Percentiles rank a stretch among this genome's conserved stretches.
phyloP scores from a whole-genome alignment of 2,888 invertebrate species.

The Hesperia comma region DNA sequence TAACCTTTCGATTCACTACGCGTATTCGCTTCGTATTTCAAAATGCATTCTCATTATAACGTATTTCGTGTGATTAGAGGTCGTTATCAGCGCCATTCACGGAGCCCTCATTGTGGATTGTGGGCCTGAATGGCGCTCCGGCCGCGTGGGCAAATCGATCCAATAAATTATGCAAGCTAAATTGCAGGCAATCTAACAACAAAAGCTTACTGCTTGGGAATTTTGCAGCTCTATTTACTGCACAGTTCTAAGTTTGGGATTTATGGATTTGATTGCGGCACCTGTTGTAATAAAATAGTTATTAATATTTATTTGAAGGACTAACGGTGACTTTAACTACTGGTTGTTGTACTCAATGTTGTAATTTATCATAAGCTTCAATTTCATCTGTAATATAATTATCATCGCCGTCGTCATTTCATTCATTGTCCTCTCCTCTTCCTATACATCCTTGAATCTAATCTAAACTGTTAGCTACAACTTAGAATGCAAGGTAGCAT shows the following conservation, averaged over 20 bases:
- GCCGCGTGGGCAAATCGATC: constrained; percentile 36
- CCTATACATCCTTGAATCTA: no score
- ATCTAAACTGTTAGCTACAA: no score
- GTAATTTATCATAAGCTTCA: no score
- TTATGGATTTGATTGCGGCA: neutral
- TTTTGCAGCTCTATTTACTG: neutral
- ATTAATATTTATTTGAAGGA: neutral
- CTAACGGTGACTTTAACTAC: no score
- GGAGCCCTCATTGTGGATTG: constrained; percentile 29
- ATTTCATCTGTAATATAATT: no score
- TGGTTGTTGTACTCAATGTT: no score
- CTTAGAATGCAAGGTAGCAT: no score
- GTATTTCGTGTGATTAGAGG: constrained; percentile 22
- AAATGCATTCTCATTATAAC: constrained; percentile 32
- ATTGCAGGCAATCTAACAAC: constrained; percentile 26
- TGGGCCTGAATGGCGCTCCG: constrained; percentile 12
- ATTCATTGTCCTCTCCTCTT: no score
- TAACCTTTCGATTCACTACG: constrained; percentile 4
- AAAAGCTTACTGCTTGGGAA: constrained; percentile 18
- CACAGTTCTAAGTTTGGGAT: neutral
- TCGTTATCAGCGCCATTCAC: constrained; percentile 33
- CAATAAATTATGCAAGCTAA: constrained; percentile 34
- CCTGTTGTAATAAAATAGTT: neutral
- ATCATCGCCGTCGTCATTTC: no score
- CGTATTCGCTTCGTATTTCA: constrained; percentile 16